These are phyloP conservation scores for Calliopum simillimum DNA, from an alignment of 2,888 invertebrate species.

Conservation along the genomic window DNA sequence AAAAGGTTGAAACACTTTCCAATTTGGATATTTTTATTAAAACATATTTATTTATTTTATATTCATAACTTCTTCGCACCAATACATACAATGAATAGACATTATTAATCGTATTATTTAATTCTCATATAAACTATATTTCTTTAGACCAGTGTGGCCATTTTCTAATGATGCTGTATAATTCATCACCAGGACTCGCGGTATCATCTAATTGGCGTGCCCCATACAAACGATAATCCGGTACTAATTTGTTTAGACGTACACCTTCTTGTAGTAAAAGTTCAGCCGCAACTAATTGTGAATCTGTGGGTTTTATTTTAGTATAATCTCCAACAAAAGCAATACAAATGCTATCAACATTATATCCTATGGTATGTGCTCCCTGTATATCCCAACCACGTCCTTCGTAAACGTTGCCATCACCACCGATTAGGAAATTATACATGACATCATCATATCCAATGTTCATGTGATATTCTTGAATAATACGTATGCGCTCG, in stretches of 20 bases:
- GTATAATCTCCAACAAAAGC: slow-evolving; percentile 79
- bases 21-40: no score
- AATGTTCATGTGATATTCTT: slow-evolving; percentile 75
- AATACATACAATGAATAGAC: no score
- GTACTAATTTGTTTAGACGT: slow-evolving; percentile 70
- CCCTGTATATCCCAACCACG: slow-evolving; percentile 78
- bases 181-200: slow-evolving; percentile 76
- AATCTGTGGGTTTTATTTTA: slow-evolving; percentile 68
- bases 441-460: slow-evolving; percentile 75
- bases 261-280: slow-evolving; percentile 74
- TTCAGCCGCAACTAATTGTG: slow-evolving; percentile 71
- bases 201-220: slow-evolving; percentile 77
- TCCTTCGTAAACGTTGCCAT: slow-evolving; percentile 78
- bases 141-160: slow-evolving; percentile 74
- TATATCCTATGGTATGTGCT: slow-evolving; percentile 77
- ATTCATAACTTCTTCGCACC: no score
- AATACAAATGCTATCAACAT: slow-evolving; percentile 75
- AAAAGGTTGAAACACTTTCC: no score
- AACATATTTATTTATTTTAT: no score
- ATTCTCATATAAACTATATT: slow-evolving; percentile 8
- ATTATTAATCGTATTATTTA: neutral
- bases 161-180: slow-evolving; percentile 73
- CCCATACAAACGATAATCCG: slow-evolving; percentile 76
- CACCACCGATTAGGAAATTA: slow-evolving; percentile 82
- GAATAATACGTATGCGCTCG: slow-evolving; percentile 71